These are phyloP conservation scores for Microcebus jonahi DNA, from an alignment of 2,113 vertebrate species.

Conservation along the genomic window DNA sequence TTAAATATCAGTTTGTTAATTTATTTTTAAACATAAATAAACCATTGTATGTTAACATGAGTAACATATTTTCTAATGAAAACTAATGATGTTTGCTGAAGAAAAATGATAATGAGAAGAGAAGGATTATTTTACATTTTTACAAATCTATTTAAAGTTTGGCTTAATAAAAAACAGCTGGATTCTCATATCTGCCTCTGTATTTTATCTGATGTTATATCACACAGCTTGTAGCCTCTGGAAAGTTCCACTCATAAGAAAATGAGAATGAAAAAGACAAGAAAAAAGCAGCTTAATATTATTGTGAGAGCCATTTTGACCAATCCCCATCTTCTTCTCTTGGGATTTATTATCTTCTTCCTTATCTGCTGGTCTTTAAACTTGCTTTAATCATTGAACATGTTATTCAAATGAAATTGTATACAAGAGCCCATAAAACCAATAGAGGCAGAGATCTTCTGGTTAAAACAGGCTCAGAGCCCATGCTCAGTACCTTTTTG, in stretches of 20 bases:
- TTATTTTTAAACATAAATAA: background rate
- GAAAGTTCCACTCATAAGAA: background rate
- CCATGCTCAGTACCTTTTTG: background rate
- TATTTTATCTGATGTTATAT: background rate
- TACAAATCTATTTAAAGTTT: constrained; percentile 16
- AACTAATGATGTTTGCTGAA: background rate
- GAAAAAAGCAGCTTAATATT: background rate
- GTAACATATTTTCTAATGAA: background rate
- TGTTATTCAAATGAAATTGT: background rate
- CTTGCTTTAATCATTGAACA: background rate
- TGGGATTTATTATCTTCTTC: background rate
- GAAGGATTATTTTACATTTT: background rate
- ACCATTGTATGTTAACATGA: background rate
- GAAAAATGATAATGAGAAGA: background rate
- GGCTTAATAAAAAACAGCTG: background rate
- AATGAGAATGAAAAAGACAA: background rate
- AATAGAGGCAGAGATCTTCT: background rate
- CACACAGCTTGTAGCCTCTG: background rate
- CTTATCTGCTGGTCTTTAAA: background rate
- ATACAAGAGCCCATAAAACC: background rate
- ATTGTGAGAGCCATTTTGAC: background rate
- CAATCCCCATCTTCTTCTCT: background rate
- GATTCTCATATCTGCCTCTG: background rate
- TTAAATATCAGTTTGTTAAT: background rate
- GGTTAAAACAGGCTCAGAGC: background rate